phyloP scores from a whole-genome alignment of 2,888 invertebrate species.

The Stenodera caucasica region DNA sequence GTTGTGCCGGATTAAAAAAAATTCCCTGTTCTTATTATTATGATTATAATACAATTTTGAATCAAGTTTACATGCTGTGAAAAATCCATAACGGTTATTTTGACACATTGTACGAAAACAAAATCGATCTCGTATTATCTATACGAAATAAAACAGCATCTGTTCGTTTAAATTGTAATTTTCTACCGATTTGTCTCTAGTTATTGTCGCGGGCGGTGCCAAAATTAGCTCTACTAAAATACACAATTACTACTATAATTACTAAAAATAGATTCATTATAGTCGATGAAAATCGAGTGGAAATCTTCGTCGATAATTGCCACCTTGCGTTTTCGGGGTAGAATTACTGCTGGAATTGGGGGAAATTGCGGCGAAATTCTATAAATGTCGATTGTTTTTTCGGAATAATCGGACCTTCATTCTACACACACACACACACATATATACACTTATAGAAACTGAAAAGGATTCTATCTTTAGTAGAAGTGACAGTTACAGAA shows the following conservation, averaged over 20 bases:
- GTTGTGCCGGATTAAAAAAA: not conserved
- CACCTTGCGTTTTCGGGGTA: no score
- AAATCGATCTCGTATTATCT: constrained; percentile 10
- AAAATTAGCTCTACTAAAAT: constrained; percentile 22
- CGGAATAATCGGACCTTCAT: not conserved
- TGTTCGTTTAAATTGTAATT: not conserved
- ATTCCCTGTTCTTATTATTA: constrained; percentile 47
- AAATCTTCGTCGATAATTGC: no score
- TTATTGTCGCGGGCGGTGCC: no score
- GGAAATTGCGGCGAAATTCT: not conserved
- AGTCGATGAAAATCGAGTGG: constrained; percentile 18
- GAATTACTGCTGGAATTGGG: not conserved
- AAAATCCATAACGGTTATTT: constrained; percentile 49
- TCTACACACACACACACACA: not conserved
- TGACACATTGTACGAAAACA: constrained; percentile 37
- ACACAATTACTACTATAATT: constrained; percentile 4
- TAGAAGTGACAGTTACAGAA: constrained; percentile 29
- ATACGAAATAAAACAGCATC: constrained; percentile 4
- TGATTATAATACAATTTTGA: constrained; percentile 39
- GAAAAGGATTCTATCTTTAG: constrained; percentile 22
- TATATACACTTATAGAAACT: not conserved
- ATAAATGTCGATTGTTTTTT: not conserved
- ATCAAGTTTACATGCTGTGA: constrained; percentile 48
- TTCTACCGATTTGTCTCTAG: no score
- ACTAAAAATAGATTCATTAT: constrained; percentile 21